These are phyloP conservation scores for Chelmon rostratus DNA, from an alignment of 2,797 vertebrate species.

Conservation along the genomic window DNA sequence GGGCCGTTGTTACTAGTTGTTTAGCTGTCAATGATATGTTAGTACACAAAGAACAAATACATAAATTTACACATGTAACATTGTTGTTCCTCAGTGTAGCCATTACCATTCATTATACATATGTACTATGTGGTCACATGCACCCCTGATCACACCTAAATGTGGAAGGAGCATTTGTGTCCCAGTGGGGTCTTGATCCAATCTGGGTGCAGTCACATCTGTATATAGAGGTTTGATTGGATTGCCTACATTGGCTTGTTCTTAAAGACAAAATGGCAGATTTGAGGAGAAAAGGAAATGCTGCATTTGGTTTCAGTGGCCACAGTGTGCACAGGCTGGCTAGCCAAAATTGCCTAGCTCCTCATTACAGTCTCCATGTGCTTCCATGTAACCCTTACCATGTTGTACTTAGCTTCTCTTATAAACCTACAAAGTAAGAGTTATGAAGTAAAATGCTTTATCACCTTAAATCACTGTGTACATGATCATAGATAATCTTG, in stretches of 20 bases:
- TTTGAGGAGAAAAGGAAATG: neutral
- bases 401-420: constrained; percentile 31
- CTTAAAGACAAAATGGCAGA: neutral
- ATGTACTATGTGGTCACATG: neutral
- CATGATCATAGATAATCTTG: constrained; percentile 46
- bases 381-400: constrained; percentile 31
- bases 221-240: constrained; percentile 6
- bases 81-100: constrained; percentile 4
- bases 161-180: neutral
- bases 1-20: constrained; percentile 3
- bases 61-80: neutral
- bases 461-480: constrained; percentile 55
- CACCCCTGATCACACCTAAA: neutral
- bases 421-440: constrained; percentile 16
- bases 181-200: neutral
- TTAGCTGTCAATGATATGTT: neutral
- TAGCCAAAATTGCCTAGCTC: neutral
- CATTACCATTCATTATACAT: constrained; percentile 8
- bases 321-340: constrained; percentile 12
- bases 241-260: neutral
- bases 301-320: constrained; percentile 1
- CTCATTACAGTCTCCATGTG: constrained; percentile 13
- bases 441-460: constrained; percentile 15
- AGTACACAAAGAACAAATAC: constrained; percentile 15
- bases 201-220: neutral